Base-by-base conservation (phyloP, 1,140 invertebrate genomes). In the Aphis gossypii region DNA sequence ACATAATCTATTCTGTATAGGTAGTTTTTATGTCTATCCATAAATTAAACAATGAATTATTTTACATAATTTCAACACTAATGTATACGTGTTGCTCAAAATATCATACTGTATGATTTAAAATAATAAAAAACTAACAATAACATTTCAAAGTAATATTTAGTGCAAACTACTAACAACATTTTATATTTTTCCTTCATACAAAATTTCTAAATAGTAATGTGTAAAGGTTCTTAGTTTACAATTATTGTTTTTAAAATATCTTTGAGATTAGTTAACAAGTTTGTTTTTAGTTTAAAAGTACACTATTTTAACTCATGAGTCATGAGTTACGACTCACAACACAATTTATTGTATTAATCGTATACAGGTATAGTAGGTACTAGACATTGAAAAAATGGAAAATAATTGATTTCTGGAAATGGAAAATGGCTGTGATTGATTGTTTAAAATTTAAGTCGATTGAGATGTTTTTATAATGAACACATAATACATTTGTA, bases 201-300 rank as follows among this genome's bases (percentile, higher is more conserved):
- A n/a, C 5, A n/a, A 18, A 76, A 76, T 14, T 76, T n/a, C n/a
- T 76, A 35, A 60, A 76, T n/a, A 76, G n/a, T 76, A 6, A 35
- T n/a, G 18, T 76, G 4, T n/a, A n/a, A n/a, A 76, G 60, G 60
- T 76, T n/a, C 5, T 76, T n/a, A 76, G 14, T 76, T 76, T 76
- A 76, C 60, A 18, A 35, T 76, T 76, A 21, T 76, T 76, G 54
- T 54, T 23, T 14, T n/a, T 76, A 35, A 76, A 76, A 76, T 76
- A 76, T n/a, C 30, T 76, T 76, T 76, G 30, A n/a, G 11, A n/a
- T 76, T 76, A n/a, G n/a, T 76, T n/a, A 76, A 18, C 14, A 76
- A 76, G 30, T 76, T 76, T 76, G n/a, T 76, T 76, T 76, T 76
- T 76, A 76, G 60, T 76, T 76, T 76, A n/a, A 76, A 76, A 20